Conservation (phyloP, 2,797 vertebrate species). For the Benthosema pterotum region DNA sequence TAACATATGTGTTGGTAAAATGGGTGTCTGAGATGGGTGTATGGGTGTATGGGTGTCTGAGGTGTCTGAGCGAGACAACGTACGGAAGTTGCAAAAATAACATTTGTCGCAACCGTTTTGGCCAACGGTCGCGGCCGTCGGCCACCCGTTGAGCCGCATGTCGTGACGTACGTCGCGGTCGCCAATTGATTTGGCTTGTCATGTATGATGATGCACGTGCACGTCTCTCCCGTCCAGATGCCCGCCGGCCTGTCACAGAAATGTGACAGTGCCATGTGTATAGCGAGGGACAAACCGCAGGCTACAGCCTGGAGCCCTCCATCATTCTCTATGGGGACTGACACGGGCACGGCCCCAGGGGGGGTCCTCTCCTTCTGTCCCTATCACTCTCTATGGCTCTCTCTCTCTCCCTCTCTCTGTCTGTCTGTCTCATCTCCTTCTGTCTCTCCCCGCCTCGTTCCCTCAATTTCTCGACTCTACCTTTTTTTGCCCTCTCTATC, state of each 20-base stretch:
- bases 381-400: slow-evolving; percentile 55
- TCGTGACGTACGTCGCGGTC: too few species aligned
- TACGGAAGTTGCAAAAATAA: too few species aligned
- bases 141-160: too few species aligned
- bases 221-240: slow-evolving; percentile 42
- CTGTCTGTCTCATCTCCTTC: neutral
- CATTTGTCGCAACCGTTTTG: too few species aligned
- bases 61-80: too few species aligned
- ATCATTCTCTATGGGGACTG: slow-evolving; percentile 65
- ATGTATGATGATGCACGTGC: slow-evolving; percentile 59
- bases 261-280: slow-evolving; percentile 68
- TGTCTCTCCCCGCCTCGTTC: slow-evolving; percentile 10
- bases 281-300: slow-evolving; percentile 63
- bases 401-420: slow-evolving; percentile 33
- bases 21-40: too few species aligned
- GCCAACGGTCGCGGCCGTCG: too few species aligned
- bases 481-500: slow-evolving; percentile 26
- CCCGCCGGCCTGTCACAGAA: slow-evolving; percentile 77
- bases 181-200: too few species aligned
- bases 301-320: slow-evolving; percentile 64
- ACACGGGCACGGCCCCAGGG: slow-evolving; percentile 55
- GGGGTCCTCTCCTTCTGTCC: slow-evolving; percentile 51
- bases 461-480: slow-evolving; percentile 40
- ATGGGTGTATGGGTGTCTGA: too few species aligned
- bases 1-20: too few species aligned